Conservation (phyloP, 2,797 vertebrate genomes). For the Karalla daura region DNA sequence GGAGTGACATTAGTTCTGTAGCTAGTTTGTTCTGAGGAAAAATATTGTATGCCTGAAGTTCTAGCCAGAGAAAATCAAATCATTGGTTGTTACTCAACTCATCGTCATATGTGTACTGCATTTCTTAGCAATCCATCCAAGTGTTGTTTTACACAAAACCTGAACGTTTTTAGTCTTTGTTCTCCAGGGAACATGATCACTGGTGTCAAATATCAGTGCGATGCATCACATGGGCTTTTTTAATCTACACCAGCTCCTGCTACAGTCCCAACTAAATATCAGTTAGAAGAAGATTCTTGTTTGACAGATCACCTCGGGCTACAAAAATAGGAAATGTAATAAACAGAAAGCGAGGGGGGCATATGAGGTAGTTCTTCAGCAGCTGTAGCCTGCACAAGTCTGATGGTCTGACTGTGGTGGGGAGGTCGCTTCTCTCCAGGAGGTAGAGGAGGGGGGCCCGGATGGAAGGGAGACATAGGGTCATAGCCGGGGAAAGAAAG, state of each 20-base stretch:
- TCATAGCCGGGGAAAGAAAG: slow-evolving; percentile 19
- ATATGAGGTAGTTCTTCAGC: neutral
- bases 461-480: slow-evolving; percentile 19
- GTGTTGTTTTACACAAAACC: too few species aligned
- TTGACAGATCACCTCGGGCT: slow-evolving; percentile 5
- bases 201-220: neutral
- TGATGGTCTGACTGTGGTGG: slow-evolving; percentile 8
- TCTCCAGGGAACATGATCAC: neutral
- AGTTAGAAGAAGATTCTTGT: neutral
- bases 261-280: neutral
- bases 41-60: too few species aligned
- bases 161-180: too few species aligned
- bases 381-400: neutral
- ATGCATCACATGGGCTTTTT: neutral
- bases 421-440: slow-evolving; percentile 16
- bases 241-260: too few species aligned
- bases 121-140: neutral
- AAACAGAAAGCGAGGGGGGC: neutral
- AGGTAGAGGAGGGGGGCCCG: neutral
- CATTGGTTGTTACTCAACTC: too few species aligned
- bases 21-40: too few species aligned
- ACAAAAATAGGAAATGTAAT: slow-evolving; percentile 3
- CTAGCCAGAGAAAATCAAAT: too few species aligned
- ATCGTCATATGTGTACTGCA: neutral
- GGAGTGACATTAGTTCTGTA: neutral